Evolutionary conservation across 2,888 invertebrate species (phyloP), one percentile per base, ranked within the genome.

Genomic region (Adelognathus sp.): DNA sequence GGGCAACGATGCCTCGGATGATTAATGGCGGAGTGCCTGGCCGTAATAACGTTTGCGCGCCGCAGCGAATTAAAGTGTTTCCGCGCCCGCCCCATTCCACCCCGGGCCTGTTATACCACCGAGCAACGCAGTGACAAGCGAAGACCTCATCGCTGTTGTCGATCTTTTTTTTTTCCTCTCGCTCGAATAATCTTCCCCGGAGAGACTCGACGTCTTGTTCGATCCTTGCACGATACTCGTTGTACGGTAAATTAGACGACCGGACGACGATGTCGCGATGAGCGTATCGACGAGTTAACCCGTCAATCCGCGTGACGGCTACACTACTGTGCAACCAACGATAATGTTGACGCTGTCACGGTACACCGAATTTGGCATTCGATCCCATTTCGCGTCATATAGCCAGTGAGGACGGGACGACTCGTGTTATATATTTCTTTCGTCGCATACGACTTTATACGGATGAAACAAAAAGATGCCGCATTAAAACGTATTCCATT

Each of bases 31-130:
- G 81, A 76, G 86, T 81, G 81, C 84, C n/a, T 84, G 80, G 82
- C 83, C 85, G 83, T 88, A 88, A 87, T 88, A 87, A 87, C 87
- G 86, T 84, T 87, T 86, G 80, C 80, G 63, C 79, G 83, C 85
- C 86, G 85, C 82, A 82, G 84, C 86, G 87, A 88, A 88, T 88
- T 86, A 88, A 83, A 84, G 86, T 86, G 85, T 85, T 86, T 86
- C 84, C 85, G 85, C 83, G 84, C 80, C 80, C 74, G 56, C 60
- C 58, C 50, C 36, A 39, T 46, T 18, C 41, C 60, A 31, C 29
- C 41, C 66, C 18, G 1, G n/a, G 36, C 24, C 50, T 39, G 36
- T 33, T n/a, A n/a, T n/a, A 50, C 36, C 36, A 16, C 50, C 27
- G 21, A 41, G 54, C 54, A 67, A 41, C n/a, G n/a, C 54, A 67